These are phyloP conservation scores for Acleris literana DNA, from an alignment of 2,888 invertebrate genomes.

Conservation along the genomic window DNA sequence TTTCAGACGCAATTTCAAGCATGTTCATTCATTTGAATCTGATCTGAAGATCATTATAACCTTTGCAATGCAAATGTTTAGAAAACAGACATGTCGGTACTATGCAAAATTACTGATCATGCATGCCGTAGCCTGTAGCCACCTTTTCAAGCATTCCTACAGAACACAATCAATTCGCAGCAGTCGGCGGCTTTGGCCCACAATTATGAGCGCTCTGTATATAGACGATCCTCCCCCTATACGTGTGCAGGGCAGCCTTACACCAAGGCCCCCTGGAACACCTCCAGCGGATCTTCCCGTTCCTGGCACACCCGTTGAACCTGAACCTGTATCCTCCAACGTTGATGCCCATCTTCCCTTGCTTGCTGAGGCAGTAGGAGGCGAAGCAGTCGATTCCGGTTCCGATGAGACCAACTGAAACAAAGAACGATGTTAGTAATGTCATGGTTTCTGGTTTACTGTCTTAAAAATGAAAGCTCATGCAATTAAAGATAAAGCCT, in stretches of 20 bases:
- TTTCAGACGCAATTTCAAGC: too few species aligned
- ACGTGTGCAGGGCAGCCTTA: slow-evolving; percentile 76
- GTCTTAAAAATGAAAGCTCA: neutral
- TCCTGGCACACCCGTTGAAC: slow-evolving; percentile 76
- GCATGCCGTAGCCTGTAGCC: too few species aligned
- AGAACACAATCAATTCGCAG: slow-evolving; percentile 36
- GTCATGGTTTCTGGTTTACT: neutral
- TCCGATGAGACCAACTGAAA: slow-evolving; percentile 71
- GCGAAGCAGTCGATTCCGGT: slow-evolving; percentile 72
- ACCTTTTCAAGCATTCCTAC: neutral
- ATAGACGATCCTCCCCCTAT: slow-evolving; percentile 73
- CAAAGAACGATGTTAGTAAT: slow-evolving; percentile 31
- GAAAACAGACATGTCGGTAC: too few species aligned
- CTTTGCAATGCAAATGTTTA: too few species aligned
- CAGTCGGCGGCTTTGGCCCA: slow-evolving; percentile 68
- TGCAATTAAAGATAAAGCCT: neutral
- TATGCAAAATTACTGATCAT: too few species aligned
- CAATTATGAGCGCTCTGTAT: slow-evolving; percentile 77
- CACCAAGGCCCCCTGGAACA: slow-evolving; percentile 79
- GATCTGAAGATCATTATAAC: too few species aligned
- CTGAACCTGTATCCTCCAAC: slow-evolving; percentile 76
- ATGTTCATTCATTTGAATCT: too few species aligned
- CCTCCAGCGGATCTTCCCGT: slow-evolving; percentile 77
- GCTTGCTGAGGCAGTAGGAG: slow-evolving; percentile 79
- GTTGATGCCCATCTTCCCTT: slow-evolving; percentile 80